Base-by-base conservation (phyloP, 2,113 vertebrate species). In the Ondatra zibethicus region DNA sequence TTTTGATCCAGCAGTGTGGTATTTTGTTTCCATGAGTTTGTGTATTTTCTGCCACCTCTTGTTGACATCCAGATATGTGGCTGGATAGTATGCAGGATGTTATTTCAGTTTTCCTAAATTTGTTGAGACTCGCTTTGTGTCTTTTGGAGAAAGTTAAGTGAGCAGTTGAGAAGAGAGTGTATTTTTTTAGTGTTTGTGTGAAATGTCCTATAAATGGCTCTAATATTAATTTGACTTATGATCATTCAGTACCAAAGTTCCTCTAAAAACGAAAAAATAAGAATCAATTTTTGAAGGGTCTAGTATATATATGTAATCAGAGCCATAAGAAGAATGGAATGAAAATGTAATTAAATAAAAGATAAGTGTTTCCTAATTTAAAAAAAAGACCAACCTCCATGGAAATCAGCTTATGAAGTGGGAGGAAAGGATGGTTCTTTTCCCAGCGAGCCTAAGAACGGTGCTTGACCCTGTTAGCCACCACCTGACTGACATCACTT, bases 291-390 rank as follows among this genome's bases (percentile, higher is more conserved):
- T 39, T 42, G 23, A 90, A 86, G 58, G 13, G 36, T 45, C 52
- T 84, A n/a, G 23, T 14, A 39, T 36, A 16, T 8, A 29, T 10
- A 14, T 61, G 55, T 72, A 17, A 36, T 45, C 66, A 25, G 23
- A 88, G 47, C 52, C 92, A 58, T 42, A 47, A 63, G 36, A 63
- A 92, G 61, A 45, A 45, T 61, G 58, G 36, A 33, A 45, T 50
- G 68, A 89, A 75, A 92, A 66, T 42, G 29, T 95, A 61, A 88
- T 36, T 82, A 50, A 29, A 78, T 78, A 78, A 52, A 91, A 55
- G 66, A 31, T 61, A 87, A 76, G n/a, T 16, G 72, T 94, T 92
- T 84, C 5, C 45, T 91, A 76, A 91, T 66, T 29, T 65, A 33
- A 88, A 17, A 50, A 76, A 76, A 47, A 13, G 65, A 36, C 17